A percentile compares a stretch with the other conserved stretches of the same genome.
These are phyloP conservation scores for Xenopus borealis DNA, from an alignment of 2,113 vertebrate genomes.

Conservation along the genomic window DNA sequence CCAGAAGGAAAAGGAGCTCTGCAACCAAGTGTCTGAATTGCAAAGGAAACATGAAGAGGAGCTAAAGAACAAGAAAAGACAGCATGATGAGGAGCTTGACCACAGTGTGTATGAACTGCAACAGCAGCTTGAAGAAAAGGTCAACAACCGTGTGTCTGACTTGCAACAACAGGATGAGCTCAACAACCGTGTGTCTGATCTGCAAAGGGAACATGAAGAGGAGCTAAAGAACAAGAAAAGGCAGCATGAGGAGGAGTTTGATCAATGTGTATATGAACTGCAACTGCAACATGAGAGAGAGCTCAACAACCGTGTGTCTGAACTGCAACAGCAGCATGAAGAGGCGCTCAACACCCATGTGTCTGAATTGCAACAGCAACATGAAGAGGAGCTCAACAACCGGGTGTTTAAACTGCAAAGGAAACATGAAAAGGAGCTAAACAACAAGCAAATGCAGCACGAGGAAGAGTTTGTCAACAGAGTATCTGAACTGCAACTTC, in stretches of 20 bases:
- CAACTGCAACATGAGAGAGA: constrained; percentile 48
- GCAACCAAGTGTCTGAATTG: no score
- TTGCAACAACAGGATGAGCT: not conserved
- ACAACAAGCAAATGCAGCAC: constrained; percentile 21
- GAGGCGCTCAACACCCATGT: constrained; percentile 51
- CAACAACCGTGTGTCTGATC: no score
- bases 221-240: constrained; percentile 44
- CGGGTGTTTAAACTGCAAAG: constrained; percentile 54
- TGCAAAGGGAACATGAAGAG: no score
- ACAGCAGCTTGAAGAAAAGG: constrained; percentile 59
- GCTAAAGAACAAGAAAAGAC: constrained; percentile 46
- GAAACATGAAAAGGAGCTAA: constrained; percentile 63
- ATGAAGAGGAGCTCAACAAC: constrained; percentile 44
- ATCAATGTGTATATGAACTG: constrained; percentile 55
- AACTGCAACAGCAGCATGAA: constrained; percentile 60
- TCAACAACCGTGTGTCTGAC: constrained; percentile 15
- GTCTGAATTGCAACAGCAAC: constrained; percentile 51
- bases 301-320: constrained; percentile 40
- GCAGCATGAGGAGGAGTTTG: constrained; percentile 53
- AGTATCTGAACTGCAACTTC: constrained; percentile 46
- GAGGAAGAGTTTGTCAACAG: constrained; percentile 56
- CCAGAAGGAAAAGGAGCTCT: constrained; percentile 19
- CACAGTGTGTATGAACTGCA: constrained; percentile 60
- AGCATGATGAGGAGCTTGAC: constrained; percentile 53
- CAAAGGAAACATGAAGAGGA: no score